Evolutionary conservation across 2,113 vertebrate species (phyloP).

Genomic region (Callionymus lyra): DNA sequence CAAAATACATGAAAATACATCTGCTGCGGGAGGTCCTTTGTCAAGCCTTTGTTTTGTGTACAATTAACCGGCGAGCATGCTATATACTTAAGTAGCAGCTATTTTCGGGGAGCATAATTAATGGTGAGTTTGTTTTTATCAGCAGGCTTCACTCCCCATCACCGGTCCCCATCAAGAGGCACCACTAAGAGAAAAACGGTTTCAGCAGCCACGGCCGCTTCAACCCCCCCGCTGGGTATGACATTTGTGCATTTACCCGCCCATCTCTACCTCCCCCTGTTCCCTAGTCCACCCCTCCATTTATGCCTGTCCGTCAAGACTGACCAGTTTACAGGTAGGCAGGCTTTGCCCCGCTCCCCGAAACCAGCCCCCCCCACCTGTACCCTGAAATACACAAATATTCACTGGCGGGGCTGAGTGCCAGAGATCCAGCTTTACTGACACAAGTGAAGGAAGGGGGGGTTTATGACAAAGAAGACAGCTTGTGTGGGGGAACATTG

Average conservation of each 20-base stretch:
- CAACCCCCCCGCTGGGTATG: slow-evolving; percentile 49
- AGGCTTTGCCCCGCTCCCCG: slow-evolving; percentile 36
- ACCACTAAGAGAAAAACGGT: slow-evolving; percentile 56
- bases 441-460: slow-evolving; percentile 13
- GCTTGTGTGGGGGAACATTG: slow-evolving; percentile 74
- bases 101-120: slow-evolving; percentile 67
- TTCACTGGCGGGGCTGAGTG: slow-evolving; percentile 40
- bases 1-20: slow-evolving; percentile 57
- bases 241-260: slow-evolving; percentile 55
- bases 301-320: slow-evolving; percentile 54
- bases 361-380: slow-evolving; percentile 61
- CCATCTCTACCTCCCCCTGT: slow-evolving; percentile 30
- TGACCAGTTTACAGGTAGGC: slow-evolving; percentile 64
- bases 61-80: slow-evolving; percentile 58
- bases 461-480: slow-evolving; percentile 63
- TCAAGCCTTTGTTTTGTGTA: slow-evolving; percentile 64
- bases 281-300: slow-evolving; percentile 8
- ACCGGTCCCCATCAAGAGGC: slow-evolving; percentile 41
- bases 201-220: slow-evolving; percentile 37
- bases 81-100: slow-evolving; percentile 60
- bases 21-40: slow-evolving; percentile 50
- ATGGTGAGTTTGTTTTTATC: slow-evolving; percentile 66
- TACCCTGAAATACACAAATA: slow-evolving; percentile 43
- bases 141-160: slow-evolving; percentile 64
- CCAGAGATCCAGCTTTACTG: slow-evolving; percentile 63